phyloP scores from a whole-genome alignment of 1,140 invertebrate genomes.

The Cotesia typhae region DNA sequence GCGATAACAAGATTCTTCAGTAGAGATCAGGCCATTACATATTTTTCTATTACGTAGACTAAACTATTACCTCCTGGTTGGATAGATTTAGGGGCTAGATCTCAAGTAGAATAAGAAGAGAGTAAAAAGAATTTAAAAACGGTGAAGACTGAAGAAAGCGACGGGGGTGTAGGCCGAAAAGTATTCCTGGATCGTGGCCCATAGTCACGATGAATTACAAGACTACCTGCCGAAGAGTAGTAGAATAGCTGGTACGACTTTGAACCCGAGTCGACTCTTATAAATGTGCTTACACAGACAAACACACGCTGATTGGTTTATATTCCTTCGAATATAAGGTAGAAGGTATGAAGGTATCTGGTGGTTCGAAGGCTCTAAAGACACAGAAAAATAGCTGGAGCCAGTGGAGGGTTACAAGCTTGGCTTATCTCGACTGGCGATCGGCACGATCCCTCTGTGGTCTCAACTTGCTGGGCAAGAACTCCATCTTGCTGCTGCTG shows the following conservation, averaged over 20 bases:
- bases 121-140: conserved; percentile 7
- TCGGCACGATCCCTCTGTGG: conserved; percentile 28
- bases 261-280: conserved; percentile 20
- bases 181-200: conserved; percentile 9
- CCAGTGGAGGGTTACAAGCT: conserved; percentile 19
- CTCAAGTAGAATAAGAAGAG: background rate
- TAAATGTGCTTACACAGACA: background rate
- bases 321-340: background rate
- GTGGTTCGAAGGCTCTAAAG: background rate
- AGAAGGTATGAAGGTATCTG: background rate
- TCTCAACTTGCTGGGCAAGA: conserved; percentile 19
- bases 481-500: background rate
- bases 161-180: conserved; percentile 25
- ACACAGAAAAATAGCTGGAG: conserved; percentile 17
- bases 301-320: background rate
- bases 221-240: conserved; percentile 39
- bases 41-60: background rate
- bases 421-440: conserved; percentile 24
- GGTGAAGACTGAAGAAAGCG: conserved; percentile 22
- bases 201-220: conserved; percentile 41
- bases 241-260: conserved; percentile 19
- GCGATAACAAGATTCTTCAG: conserved; percentile 28
- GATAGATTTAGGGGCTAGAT: conserved; percentile 30
- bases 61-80: background rate
- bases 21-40: background rate